Percentiles rank a stretch among this genome's conserved stretches.
Evolutionary conservation across 2,797 vertebrate genomes (phyloP).

Genomic region (Microhierax caerulescens): DNA sequence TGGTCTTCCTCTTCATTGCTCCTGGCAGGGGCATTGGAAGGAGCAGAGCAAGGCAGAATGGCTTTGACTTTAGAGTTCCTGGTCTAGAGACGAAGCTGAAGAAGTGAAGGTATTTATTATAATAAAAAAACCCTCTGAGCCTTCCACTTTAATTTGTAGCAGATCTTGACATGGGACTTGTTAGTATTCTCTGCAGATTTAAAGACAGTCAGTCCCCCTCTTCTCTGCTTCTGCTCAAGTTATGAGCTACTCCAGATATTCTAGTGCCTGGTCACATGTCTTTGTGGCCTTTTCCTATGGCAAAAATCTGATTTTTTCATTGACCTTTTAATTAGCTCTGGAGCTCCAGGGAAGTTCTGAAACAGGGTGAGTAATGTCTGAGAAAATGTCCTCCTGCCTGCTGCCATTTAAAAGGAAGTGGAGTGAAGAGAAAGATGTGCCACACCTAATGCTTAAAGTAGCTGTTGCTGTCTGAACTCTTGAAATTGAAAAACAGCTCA

Average conservation of each 20-base stretch:
- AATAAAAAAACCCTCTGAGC: not conserved
- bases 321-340: slow-evolving; percentile 29
- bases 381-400: not conserved
- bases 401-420: slow-evolving; percentile 11
- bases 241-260: not conserved
- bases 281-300: not conserved
- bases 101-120: not conserved
- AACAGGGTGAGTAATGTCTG: slow-evolving; percentile 8
- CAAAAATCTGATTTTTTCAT: slow-evolving; percentile 5
- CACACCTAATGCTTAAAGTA: slow-evolving; percentile 39
- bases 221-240: not conserved
- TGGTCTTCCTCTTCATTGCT: not conserved
- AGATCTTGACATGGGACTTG: not conserved
- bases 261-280: not conserved
- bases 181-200: not conserved
- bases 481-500: not conserved
- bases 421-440: slow-evolving; percentile 18
- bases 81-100: not conserved
- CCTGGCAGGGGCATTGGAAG: not conserved
- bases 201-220: not conserved
- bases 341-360: slow-evolving; percentile 5
- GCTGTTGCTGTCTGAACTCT: not conserved
- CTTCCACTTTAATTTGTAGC: not conserved
- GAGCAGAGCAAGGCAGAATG: not conserved
- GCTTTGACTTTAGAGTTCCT: not conserved